phyloP scores from a whole-genome alignment of 2,888 invertebrate genomes.

The Phyllotreta cruciferae region DNA sequence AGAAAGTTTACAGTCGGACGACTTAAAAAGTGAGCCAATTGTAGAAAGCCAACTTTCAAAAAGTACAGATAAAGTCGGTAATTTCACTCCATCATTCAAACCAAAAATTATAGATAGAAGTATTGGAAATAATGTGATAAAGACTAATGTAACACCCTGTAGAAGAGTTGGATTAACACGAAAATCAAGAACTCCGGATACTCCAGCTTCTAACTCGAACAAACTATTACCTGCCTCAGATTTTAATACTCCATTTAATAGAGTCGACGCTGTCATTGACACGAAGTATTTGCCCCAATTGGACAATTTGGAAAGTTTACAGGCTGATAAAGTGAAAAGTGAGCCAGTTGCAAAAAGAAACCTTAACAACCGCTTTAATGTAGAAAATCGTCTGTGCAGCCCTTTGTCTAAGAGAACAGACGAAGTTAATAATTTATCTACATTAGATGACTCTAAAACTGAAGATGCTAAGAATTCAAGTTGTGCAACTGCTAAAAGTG shows the following conservation, averaged over 20 bases:
- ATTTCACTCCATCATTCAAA: too few species aligned
- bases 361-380: constrained; percentile 20
- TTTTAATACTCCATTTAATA: too few species aligned
- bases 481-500: background rate
- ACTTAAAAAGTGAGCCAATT: too few species aligned
- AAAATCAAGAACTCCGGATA: constrained; percentile 44
- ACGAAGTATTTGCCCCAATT: background rate
- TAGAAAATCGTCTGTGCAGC: background rate
- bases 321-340: background rate
- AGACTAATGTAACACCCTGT: constrained; percentile 64
- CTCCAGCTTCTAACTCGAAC: background rate
- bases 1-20: too few species aligned
- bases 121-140: constrained; percentile 60
- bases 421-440: background rate
- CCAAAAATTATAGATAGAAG: too few species aligned
- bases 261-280: too few species aligned
- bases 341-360: constrained; percentile 14
- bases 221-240: background rate
- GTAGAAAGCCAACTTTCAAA: too few species aligned
- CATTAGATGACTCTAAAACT: too few species aligned
- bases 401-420: background rate
- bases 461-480: too few species aligned
- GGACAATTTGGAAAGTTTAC: background rate
- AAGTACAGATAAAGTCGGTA: too few species aligned
- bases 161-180: constrained; percentile 64